Evolutionary conservation across 1,140 invertebrate species (phyloP), one percentile per base, ranked within the genome.

Genomic region (Alviniconcha marisindica): DNA sequence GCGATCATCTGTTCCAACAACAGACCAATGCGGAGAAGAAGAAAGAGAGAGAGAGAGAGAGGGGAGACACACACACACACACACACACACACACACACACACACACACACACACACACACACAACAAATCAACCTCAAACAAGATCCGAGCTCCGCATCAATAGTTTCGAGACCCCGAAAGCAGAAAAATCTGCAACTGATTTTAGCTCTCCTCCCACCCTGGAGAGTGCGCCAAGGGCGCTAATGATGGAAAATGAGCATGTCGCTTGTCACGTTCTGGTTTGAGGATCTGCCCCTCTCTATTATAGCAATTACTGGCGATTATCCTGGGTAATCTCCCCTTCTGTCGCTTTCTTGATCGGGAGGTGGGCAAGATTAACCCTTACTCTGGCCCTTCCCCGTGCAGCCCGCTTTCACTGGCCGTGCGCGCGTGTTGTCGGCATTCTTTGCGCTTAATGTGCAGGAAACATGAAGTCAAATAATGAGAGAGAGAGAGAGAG

Each of bases 291-390:
- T 40, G 1, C 18, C 33, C n/a, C 40, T 33, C 51, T 66, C 78
- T 44, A 80, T 80, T 80, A 80, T 63, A 33, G 78, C 78, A 80
- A 80, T 80, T 69, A 80, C 38, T n/a, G 78, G 78, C 78, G 78
- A 80, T 80, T 80, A 80, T 80, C 78, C 78, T 1, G 10, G 78
- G 60, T 28, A 38, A 66, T 66, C 56, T 44, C 56, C 78, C 78
- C 76, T 42, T 40, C 60, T 80, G 78, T 80, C 54, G 56, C 56
- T 63, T 60, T 54, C 42, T 33, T 31, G 42, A 76, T 51, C 73
- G 28, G 40, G 44, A 74, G 42, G 33, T 28, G 38, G 71, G 36
- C 2, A 42, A 44, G 44, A 76, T 76, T 51, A 76, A 76, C 73
- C 51, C 10, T 24, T 69, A 14, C 63, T 60, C 28, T 60, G 14